Evolutionary conservation across 2,113 vertebrate genomes (phyloP).

Genomic region (Upupa epops): DNA sequence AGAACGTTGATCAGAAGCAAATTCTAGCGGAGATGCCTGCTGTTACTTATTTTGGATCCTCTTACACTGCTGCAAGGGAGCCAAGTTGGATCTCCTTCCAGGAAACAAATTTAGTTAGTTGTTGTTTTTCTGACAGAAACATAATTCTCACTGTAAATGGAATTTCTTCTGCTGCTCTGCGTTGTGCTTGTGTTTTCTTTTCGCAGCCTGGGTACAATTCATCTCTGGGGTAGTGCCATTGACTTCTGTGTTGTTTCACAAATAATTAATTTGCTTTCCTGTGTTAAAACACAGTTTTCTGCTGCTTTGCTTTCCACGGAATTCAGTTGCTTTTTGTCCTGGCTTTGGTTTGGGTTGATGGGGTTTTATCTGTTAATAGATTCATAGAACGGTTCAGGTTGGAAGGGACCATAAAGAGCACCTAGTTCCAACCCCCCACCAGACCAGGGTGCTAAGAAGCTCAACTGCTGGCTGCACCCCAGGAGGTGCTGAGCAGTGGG

Average conservation of each 20-base stretch:
- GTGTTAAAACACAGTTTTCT: constrained; percentile 33
- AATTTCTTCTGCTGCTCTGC: constrained; percentile 30
- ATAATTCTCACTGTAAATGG: constrained; percentile 44
- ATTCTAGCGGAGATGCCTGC: constrained; percentile 38
- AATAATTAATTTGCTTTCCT: constrained; percentile 33
- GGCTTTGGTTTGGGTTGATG: background rate
- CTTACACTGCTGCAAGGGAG: background rate
- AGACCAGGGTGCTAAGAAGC: too few species aligned
- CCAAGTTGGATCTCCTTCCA: constrained; percentile 61
- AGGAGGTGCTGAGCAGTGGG: too few species aligned
- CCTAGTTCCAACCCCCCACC: too few species aligned
- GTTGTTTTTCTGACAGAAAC: constrained; percentile 30
- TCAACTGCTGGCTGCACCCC: too few species aligned
- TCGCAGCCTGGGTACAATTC: constrained; percentile 17
- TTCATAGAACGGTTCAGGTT: too few species aligned
- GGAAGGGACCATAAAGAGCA: too few species aligned
- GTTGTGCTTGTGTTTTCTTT: constrained; percentile 40
- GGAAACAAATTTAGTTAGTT: constrained; percentile 45
- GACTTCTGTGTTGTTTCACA: constrained; percentile 54
- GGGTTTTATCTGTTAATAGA: too few species aligned
- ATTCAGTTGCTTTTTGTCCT: background rate
- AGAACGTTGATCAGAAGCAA: constrained; percentile 29
- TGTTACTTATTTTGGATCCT: constrained; percentile 64
- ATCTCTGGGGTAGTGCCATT: constrained; percentile 14
- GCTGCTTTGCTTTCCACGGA: background rate